Percentiles rank a stretch among this genome's conserved stretches.
Evolutionary conservation across 2,888 invertebrate genomes (phyloP).

Genomic region (Trichogramma evanescens): DNA sequence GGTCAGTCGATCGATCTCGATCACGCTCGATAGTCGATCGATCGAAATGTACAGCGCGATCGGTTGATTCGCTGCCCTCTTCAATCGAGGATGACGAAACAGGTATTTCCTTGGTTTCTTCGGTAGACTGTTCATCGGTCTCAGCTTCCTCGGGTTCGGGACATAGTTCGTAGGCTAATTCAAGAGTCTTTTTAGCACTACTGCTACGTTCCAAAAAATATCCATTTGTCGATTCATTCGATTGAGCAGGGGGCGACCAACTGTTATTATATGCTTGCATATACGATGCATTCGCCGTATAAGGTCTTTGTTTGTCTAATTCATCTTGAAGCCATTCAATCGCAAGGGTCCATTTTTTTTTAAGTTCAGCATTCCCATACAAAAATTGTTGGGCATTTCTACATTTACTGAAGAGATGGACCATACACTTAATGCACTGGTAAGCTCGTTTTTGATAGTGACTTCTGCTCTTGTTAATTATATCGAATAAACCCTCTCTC

Average conservation of each 20-base stretch:
- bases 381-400: slow-evolving; percentile 73
- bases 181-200: slow-evolving; percentile 83
- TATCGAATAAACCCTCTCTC: slow-evolving; percentile 87
- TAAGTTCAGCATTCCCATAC: slow-evolving; percentile 68
- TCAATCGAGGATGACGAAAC: background rate
- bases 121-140: slow-evolving; percentile 25
- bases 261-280: slow-evolving; percentile 77
- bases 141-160: slow-evolving; percentile 56
- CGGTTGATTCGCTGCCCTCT: too few relatives aligned
- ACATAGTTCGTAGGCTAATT: slow-evolving; percentile 69
- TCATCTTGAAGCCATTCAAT: slow-evolving; percentile 95
- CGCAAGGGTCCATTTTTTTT: slow-evolving; percentile 80
- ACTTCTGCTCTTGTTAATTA: slow-evolving; percentile 83
- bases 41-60: too few relatives aligned
- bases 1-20: too few relatives aligned
- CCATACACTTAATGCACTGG: slow-evolving; percentile 93
- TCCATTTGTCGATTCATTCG: slow-evolving; percentile 91
- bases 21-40: too few relatives aligned
- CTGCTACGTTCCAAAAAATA: slow-evolving; percentile 91
- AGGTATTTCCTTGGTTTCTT: background rate
- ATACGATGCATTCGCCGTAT: slow-evolving; percentile 62
- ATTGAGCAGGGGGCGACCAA: slow-evolving; percentile 84
- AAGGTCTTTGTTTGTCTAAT: slow-evolving; percentile 61
- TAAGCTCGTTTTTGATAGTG: slow-evolving; percentile 96
- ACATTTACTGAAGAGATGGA: slow-evolving; percentile 81